These are phyloP conservation scores for Botia almorhae DNA, from an alignment of 2,797 vertebrate genomes.

Conservation along the genomic window DNA sequence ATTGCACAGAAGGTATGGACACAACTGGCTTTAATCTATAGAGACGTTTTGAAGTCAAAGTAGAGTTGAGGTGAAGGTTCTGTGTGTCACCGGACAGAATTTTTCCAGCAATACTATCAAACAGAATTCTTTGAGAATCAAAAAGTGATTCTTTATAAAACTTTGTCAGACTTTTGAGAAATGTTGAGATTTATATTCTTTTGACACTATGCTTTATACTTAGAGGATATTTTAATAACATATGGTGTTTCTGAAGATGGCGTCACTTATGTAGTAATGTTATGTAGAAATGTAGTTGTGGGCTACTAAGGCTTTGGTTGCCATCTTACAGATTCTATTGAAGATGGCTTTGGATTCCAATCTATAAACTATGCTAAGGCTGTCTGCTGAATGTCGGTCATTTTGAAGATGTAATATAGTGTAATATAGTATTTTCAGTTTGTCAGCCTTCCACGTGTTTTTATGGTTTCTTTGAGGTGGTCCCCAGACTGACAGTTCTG, in stretches of 20 bases:
- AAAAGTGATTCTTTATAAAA: not conserved
- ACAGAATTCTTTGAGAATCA: not conserved
- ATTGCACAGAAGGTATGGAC: slow-evolving; percentile 81
- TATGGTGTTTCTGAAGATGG: not conserved
- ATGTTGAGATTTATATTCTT: not conserved
- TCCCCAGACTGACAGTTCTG: not conserved
- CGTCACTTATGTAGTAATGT: not conserved
- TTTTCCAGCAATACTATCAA: not conserved
- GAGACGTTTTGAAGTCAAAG: not conserved
- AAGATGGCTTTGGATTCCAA: not conserved
- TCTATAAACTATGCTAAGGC: not conserved
- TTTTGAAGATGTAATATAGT: too few relatives aligned
- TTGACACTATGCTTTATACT: not conserved
- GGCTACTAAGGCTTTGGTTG: not conserved
- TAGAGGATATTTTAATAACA: not conserved
- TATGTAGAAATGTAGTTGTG: not conserved
- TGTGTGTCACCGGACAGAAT: not conserved
- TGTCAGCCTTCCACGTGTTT: not conserved
- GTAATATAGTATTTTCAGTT: too few relatives aligned
- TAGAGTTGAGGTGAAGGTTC: not conserved
- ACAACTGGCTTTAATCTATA: not conserved
- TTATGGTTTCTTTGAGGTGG: not conserved
- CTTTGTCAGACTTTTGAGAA: not conserved
- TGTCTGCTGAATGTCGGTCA: too few relatives aligned
- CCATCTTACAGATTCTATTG: not conserved